Evolutionary conservation across 2,797 vertebrate species (phyloP).

Genomic region (Aulostomus chinensis): DNA sequence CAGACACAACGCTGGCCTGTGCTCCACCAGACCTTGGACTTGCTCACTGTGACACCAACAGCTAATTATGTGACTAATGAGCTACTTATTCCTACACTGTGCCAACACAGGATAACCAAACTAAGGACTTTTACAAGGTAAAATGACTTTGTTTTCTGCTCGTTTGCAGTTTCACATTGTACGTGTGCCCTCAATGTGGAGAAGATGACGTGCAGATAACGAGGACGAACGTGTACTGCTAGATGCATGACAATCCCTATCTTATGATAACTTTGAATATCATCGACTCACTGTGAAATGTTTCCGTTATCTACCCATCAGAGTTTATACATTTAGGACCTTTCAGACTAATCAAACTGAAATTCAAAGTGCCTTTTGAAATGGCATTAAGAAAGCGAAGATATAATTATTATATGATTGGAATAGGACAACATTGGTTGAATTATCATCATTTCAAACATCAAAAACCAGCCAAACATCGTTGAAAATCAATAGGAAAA

Average conservation of each 20-base stretch:
- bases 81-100: slow-evolving; percentile 30
- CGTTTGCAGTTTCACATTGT: not conserved
- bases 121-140: slow-evolving; percentile 15
- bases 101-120: slow-evolving; percentile 12
- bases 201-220: not conserved
- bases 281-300: too few species aligned
- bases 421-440: too few species aligned
- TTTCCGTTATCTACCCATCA: not conserved
- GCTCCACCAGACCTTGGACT: slow-evolving; percentile 45
- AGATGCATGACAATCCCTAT: too few species aligned
- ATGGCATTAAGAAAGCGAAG: too few species aligned
- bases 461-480: too few species aligned
- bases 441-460: too few species aligned
- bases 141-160: not conserved
- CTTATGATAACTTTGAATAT: too few species aligned
- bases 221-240: not conserved
- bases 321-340: too few species aligned
- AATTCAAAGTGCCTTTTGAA: too few species aligned
- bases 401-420: too few species aligned
- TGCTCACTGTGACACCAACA: slow-evolving; percentile 48
- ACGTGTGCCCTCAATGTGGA: not conserved
- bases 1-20: slow-evolving; percentile 24
- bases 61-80: slow-evolving; percentile 67
- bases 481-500: too few species aligned
- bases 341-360: too few species aligned